Base-by-base conservation (phyloP, 2,797 vertebrate genomes). In the Zalophus californianus region DNA sequence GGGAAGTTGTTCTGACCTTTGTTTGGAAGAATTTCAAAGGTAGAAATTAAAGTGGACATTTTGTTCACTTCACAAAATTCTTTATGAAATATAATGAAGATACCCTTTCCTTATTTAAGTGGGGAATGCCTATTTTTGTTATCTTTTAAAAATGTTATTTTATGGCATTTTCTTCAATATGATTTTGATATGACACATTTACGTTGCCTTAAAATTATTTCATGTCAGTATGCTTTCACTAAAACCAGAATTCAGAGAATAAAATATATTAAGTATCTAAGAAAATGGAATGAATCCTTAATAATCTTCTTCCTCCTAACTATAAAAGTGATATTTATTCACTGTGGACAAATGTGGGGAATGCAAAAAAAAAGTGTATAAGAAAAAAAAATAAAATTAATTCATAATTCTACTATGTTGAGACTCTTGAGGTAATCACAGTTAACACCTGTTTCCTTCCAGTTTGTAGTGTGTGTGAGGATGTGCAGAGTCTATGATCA, bases 1-100 rank as follows among this genome's bases (percentile, higher is more conserved):
- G 95, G 92, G 97, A 95, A 93, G 75, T 94, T 13, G 4, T 68
- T 86, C 50, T 90, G 91, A 94, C 82, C 64, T 97, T 77, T 95
- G 88, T 85, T 92, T 91, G 54, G 80, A 97, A 90, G 75, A n/a
- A 13, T 90, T 97, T 97, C 86, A 95, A 86, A 96, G 64, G 92
- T 54, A 64, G 70, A 93, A 56, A 85, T 91, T 27, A 80, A 95
- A 92, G 38, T 25, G 62, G 80, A 90, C 32, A 29, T 18, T 56
- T 89, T 79, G 62, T 86, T 93, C 62, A 29, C 27, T 87, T 96
- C 52, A 60, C 58, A 66, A 79, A 79, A 78, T 89, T 97, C 86
- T 96, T 78, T 41, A 78, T n/a, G 41, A 96, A 97, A 85, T 60
- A 85, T 16, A 62, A 91, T 72, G 78, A 38, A 91, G 70, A 54